Percentiles rank a stretch among this genome's conserved stretches.
Evolutionary conservation across 2,888 invertebrate genomes (phyloP).

Genomic region (Pandemis corylana): DNA sequence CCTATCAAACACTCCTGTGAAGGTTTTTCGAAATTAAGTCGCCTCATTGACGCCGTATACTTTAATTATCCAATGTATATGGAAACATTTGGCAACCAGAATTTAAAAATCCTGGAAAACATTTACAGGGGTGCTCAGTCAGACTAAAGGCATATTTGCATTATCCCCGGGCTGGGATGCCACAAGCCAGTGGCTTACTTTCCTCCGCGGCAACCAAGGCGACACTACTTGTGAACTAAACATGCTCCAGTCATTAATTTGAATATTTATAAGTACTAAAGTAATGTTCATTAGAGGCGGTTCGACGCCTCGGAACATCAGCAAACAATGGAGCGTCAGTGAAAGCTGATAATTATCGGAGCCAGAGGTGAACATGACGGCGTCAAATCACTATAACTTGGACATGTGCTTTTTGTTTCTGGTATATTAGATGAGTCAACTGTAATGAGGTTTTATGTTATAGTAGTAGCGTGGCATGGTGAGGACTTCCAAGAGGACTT

Average conservation of each 20-base stretch:
- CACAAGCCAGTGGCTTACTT: neutral
- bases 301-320: constrained; percentile 18
- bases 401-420: constrained; percentile 12
- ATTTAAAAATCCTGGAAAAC: too few relatives aligned
- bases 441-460: constrained; percentile 5
- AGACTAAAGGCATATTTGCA: too few relatives aligned
- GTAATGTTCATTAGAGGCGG: constrained; percentile 27
- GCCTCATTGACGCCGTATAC: too few relatives aligned
- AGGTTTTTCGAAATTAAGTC: too few relatives aligned
- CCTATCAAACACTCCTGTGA: too few relatives aligned
- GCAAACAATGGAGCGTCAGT: constrained; percentile 29
- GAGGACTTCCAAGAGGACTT: too few relatives aligned
- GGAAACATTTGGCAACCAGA: too few relatives aligned
- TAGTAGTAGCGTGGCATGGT: too few relatives aligned
- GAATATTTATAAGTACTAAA: constrained; percentile 30
- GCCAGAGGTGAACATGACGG: constrained; percentile 6
- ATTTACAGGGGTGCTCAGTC: too few relatives aligned
- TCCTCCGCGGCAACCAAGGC: neutral
- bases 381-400: constrained; percentile 14
- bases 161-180: too few relatives aligned
- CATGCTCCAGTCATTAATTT: constrained; percentile 14
- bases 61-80: too few relatives aligned
- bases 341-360: constrained; percentile 34
- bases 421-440: constrained; percentile 12
- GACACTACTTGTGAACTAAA: constrained; percentile 9